phyloP scores from a whole-genome alignment of 2,888 invertebrate genomes.

The Pheosia gnoma region DNA sequence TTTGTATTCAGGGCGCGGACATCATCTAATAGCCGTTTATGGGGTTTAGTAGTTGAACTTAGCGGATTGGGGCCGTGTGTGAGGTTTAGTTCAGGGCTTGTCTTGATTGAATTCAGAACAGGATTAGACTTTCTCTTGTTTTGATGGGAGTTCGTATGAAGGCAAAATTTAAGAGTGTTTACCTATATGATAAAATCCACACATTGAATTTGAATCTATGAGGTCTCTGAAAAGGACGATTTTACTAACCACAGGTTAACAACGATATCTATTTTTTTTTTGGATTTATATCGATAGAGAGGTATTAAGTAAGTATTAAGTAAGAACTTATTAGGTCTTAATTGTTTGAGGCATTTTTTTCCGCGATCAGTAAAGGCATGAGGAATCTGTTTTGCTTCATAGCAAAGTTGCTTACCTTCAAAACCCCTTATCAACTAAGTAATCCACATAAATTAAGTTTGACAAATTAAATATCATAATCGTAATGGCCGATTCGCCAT shows the following conservation, averaged over 20 bases:
- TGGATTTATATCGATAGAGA: no score
- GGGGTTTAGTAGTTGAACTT: background rate
- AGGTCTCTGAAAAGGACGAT: no score
- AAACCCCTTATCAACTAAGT: background rate
- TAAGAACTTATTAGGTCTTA: no score
- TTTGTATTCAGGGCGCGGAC: conserved; percentile 5
- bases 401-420: background rate
- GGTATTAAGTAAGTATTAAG: no score
- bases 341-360: no score
- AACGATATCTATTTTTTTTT: no score
- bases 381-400: no score
- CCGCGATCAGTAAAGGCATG: no score
- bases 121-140: background rate
- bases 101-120: background rate
- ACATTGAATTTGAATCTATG: no score
- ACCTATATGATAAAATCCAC: no score
- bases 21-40: background rate
- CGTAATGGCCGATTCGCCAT: background rate
- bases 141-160: background rate
- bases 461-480: background rate
- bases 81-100: conserved; percentile 2
- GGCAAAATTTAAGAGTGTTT: no score
- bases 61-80: conserved; percentile 2
- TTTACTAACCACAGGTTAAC: no score
- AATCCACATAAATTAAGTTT: background rate